Evolutionary conservation across 1,140 invertebrate species (phyloP), one percentile per base, ranked within the genome.

Genomic region (Ceratoteleas bidentatus): DNA sequence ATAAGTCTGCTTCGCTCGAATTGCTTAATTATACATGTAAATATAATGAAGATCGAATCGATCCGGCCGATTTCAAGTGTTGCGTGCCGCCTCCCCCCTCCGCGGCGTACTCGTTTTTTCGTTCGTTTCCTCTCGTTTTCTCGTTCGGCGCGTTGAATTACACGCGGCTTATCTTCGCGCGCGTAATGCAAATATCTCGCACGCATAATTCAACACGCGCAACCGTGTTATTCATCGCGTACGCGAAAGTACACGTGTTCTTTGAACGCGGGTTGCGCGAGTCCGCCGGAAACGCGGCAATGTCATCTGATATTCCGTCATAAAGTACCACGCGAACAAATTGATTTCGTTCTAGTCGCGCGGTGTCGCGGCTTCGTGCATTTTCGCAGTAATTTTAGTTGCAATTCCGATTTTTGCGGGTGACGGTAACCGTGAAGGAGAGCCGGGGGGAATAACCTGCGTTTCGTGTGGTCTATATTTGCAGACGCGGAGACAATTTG

Each of bases 221-320:
- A 54, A 64, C 32, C 75, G 58, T 70, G 68, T 64, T 72, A 66
- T 72, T 79, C 68, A 73, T 68, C 62, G 64, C 53, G 57, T 52
- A 64, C 70, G 78, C 61, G 69, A 81, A 75, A 70, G 70, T 69
- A 81, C 78, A 81, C 72, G 78, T 81, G 79, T 81, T 81, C 47
- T 49, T 52, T 32, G 65, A 61, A 50, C 68, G 64, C 36, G 24
- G 45, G 54, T 58, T 52, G 16, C 24, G 58, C 34, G 14, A 16
- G 10, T 7, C 32, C 70, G 56, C 40, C 65, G 36, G 53, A 45
- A 57, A 40, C 50, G n/a, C 14, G 10, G 56, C 36, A 61, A 70
- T 16, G 66, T 60, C 43, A 50, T 45, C 49, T 24, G 34, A 49
- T 52, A 40, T 0, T 3, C 32, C 24, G n/a, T 14, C 32, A 24